Percentiles rank a stretch among this genome's conserved stretches.
Conservation (phyloP, 2,888 invertebrate species). For the Pasiphila rectangulata region DNA sequence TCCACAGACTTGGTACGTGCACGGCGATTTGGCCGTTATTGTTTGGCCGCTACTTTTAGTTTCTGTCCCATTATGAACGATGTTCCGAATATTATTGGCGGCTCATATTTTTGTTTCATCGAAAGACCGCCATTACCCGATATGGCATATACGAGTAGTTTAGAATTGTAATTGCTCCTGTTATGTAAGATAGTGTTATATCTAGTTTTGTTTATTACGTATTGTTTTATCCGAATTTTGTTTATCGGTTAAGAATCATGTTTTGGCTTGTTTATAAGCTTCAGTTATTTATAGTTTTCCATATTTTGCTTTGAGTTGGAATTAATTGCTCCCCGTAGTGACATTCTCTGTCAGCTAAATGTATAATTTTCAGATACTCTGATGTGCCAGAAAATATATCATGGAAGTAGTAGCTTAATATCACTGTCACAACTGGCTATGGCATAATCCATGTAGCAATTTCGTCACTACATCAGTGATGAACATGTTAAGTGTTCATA, state of each 20-base stretch:
- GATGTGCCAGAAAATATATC: slow-evolving; percentile 1
- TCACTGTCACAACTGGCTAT: too few relatives aligned
- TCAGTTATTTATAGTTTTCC: slow-evolving; percentile 42
- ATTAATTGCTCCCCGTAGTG: slow-evolving; percentile 48
- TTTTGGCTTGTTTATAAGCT: slow-evolving; percentile 47
- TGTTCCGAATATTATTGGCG: slow-evolving; percentile 70
- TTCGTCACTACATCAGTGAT: too few relatives aligned
- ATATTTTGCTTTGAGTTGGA: slow-evolving; percentile 43
- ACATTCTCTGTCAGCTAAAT: slow-evolving; percentile 35
- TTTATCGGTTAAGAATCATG: slow-evolving; percentile 25
- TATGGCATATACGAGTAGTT: slow-evolving; percentile 54
- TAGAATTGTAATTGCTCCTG: slow-evolving; percentile 71
- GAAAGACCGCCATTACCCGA: slow-evolving; percentile 61
- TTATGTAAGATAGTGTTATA: slow-evolving; percentile 67
- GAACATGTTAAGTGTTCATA: too few relatives aligned
- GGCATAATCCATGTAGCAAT: too few relatives aligned
- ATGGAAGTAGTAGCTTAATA: slow-evolving; percentile 19
- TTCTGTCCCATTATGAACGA: slow-evolving; percentile 68
- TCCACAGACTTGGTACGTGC: slow-evolving; percentile 73
- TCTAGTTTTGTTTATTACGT: slow-evolving; percentile 53
- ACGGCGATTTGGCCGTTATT: slow-evolving; percentile 63
- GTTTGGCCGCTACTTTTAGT: slow-evolving; percentile 67
- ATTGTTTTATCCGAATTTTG: slow-evolving; percentile 37
- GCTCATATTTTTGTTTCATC: slow-evolving; percentile 66
- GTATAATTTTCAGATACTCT: slow-evolving; percentile 21